These are phyloP conservation scores for Cerceris ruficornis DNA, from an alignment of 2,888 invertebrate genomes.

Conservation along the genomic window DNA sequence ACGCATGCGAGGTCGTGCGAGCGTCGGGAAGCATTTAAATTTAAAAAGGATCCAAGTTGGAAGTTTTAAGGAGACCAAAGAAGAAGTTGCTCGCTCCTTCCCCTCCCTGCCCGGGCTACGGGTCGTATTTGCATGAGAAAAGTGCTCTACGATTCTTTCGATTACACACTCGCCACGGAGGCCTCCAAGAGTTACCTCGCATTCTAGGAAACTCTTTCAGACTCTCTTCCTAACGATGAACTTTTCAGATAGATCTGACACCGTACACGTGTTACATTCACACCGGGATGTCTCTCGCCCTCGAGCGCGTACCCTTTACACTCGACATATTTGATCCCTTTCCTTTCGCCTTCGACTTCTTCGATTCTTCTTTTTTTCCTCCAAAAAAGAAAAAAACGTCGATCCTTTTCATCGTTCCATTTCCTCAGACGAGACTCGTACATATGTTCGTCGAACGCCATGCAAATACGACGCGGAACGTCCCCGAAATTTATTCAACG, in stretches of 20 bases:
- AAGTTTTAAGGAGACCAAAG: conserved; percentile 66
- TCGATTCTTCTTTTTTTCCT: conserved; percentile 15
- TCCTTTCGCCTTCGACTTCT: conserved; percentile 12
- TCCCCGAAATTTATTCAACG: no score
- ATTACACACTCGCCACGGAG: conserved; percentile 66
- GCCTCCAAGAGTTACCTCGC: conserved; percentile 50
- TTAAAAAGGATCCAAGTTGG: conserved; percentile 66
- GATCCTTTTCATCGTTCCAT: no score
- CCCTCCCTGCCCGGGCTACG: conserved; percentile 49
- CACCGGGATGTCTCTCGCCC: conserved; percentile 27
- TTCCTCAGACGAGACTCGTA: no score
- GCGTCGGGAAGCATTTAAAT: conserved; percentile 63
- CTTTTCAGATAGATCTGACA: conserved; percentile 67
- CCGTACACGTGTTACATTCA: conserved; percentile 67
- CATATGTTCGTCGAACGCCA: no score
- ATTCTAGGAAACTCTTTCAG: conserved; percentile 67
- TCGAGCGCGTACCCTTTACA: conserved; percentile 31
- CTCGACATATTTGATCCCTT: conserved; percentile 42
- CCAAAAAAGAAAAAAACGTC: no score
- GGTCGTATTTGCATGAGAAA: conserved; percentile 68
- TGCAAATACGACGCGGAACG: no score
- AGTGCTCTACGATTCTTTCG: conserved; percentile 70
- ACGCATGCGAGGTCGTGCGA: conserved; percentile 29
- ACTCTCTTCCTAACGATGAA: conserved; percentile 60
- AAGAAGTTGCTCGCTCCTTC: conserved; percentile 61